Evolutionary conservation across 2,888 invertebrate species (phyloP), one percentile per base, ranked within the genome.

Genomic region (Pammene aurita): DNA sequence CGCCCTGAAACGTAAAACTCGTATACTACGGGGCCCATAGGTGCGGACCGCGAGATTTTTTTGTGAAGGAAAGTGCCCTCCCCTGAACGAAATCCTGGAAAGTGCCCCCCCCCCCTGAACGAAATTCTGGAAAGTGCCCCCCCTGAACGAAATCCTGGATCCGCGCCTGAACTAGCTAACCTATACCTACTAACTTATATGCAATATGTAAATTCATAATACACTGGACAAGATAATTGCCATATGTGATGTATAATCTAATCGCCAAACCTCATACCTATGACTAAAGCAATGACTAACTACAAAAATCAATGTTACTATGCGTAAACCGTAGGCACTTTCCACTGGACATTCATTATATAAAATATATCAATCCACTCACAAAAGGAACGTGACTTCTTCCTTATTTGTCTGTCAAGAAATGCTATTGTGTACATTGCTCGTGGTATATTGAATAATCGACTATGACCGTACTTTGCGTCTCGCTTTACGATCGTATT

Each of bases 391-490:
- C 75, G 73, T 77, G 75, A 73, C 74, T 11, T 69, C 73, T 80
- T 80, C 81, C 81, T 79, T 76, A 78, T 73, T 73, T 63, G 71
- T 63, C 76, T 78, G 81, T 73, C 62, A 42, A 69, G 63, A 46
- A 46, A 57, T 34, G 54, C 44, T 55, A 61, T 67, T 61, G 61
- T 61, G 42, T 52, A 56, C 56, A 50, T 48, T 55, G 16, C 46
- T 46, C 13, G 50, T 38, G 7, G 48, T 58, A 26, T 58, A 58
- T 66, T 58, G 52, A 66, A 58, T 42, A 52, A 41, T 9, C 42
- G 34, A 26, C 50, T 52, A 66, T 66, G 57, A 66, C 66, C 35
- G 60, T 58, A 26, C 26, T 42, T 66, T 18, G 18, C 35, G 18
- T 57, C 57, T 58, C 48, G 57, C 41, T 50, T 41, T 50, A 48